Evolutionary conservation across 1,140 invertebrate species (phyloP).

Genomic region (Rhopalosiphum padi): DNA sequence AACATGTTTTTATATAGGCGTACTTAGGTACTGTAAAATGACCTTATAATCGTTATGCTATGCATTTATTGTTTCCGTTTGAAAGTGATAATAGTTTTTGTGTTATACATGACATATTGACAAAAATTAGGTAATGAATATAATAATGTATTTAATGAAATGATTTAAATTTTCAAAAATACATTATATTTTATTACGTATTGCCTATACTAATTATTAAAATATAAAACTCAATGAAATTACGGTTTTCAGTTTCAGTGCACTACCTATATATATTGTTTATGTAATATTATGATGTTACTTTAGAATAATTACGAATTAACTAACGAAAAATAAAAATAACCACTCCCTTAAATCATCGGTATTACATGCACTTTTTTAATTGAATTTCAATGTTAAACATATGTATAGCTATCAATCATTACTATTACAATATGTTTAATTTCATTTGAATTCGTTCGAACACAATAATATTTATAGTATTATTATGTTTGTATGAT

Average conservation of each 20-base stretch:
- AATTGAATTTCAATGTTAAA: slow-evolving; percentile 8
- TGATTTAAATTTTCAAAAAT: neutral
- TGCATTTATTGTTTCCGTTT: neutral
- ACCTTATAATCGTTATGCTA: neutral
- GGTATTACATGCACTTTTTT: neutral
- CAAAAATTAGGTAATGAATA: neutral
- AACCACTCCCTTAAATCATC: neutral
- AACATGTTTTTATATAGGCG: neutral
- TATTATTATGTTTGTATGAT: neutral
- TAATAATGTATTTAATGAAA: neutral
- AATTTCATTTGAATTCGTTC: neutral
- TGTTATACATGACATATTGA: neutral
- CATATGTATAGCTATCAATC: neutral
- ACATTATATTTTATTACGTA: neutral
- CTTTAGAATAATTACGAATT: neutral
- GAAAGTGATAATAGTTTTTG: neutral
- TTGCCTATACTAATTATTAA: too few species aligned
- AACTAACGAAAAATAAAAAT: neutral
- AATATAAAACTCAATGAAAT: neutral
- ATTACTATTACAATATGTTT: neutral
- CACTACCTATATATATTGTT: neutral
- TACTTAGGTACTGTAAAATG: neutral
- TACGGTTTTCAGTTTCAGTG: neutral
- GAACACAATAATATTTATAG: neutral
- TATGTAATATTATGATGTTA: neutral